Percentiles rank a stretch among this genome's conserved stretches.
phyloP scores from a whole-genome alignment of 2,113 vertebrate genomes.

The Danionella cerebrum region DNA sequence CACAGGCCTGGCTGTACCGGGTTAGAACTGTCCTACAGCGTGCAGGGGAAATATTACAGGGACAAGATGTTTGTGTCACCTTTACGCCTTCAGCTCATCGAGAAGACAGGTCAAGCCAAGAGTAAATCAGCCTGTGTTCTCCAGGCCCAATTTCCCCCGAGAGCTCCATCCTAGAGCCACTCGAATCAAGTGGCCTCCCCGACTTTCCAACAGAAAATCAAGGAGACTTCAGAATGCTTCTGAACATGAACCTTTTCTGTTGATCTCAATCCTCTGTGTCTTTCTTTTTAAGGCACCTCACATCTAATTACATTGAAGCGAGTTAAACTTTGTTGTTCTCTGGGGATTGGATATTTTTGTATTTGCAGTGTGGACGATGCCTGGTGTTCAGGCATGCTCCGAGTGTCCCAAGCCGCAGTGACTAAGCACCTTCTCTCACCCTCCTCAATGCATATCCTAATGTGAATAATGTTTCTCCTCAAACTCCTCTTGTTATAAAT shows the following conservation, averaged over 20 bases:
- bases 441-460: conserved; percentile 62
- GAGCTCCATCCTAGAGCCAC: conserved; percentile 53
- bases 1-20: conserved; percentile 44
- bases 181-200: conserved; percentile 47
- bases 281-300: conserved; percentile 2
- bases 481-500: conserved; percentile 81
- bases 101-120: conserved; percentile 53
- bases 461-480: conserved; percentile 74
- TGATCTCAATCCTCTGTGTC: neutral
- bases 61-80: conserved; percentile 54
- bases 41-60: conserved; percentile 59
- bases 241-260: conserved; percentile 6
- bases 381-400: conserved; percentile 29
- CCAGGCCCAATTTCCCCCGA: conserved; percentile 59
- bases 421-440: conserved; percentile 40
- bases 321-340: neutral
- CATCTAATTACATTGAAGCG: neutral
- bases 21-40: conserved; percentile 61
- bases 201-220: conserved; percentile 35
- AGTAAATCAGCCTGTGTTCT: conserved; percentile 63
- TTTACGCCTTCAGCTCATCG: conserved; percentile 60
- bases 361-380: conserved; percentile 21
- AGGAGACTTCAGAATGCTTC: conserved; percentile 17
- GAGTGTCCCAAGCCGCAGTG: conserved; percentile 20
- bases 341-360: conserved; percentile 12